A percentile compares a stretch with the other conserved stretches of the same genome.
Evolutionary conservation across 2,797 vertebrate species (phyloP).

Genomic region (Galago senegalensis): DNA sequence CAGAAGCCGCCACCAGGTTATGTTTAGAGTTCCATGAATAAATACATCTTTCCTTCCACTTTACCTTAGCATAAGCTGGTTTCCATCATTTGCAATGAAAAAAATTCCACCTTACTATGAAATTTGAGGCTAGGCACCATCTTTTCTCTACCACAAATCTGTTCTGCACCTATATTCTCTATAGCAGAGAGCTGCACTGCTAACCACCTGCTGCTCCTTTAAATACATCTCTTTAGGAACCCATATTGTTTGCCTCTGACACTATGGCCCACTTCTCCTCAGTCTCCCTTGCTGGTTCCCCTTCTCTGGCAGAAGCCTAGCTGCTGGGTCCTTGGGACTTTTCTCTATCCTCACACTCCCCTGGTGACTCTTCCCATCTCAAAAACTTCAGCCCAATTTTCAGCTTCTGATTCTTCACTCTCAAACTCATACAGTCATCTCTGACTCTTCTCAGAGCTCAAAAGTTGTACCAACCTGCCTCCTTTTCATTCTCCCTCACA

Average conservation of each 20-base stretch:
- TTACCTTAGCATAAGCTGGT: neutral
- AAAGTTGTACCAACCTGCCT: neutral
- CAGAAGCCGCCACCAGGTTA: neutral
- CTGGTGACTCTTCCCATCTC: neutral
- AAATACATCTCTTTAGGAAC: neutral
- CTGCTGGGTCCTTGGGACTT: too few relatives aligned
- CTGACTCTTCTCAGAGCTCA: neutral
- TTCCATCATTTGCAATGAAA: neutral
- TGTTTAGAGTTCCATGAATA: neutral
- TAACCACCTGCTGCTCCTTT: neutral
- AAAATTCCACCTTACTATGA: neutral
- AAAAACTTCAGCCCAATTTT: neutral
- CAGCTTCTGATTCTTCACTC: neutral
- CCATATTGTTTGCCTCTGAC: neutral
- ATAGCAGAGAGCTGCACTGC: neutral
- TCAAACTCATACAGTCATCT: neutral
- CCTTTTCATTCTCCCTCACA: neutral
- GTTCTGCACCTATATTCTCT: neutral
- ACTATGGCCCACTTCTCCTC: neutral
- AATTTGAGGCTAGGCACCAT: conserved; percentile 3
- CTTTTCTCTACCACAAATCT: neutral
- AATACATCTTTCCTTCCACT: neutral
- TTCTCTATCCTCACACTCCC: neutral
- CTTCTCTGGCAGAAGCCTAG: neutral
- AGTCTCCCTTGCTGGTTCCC: neutral